Conservation (phyloP, 2,888 invertebrate genomes). For the Slavum lentiscoides region DNA sequence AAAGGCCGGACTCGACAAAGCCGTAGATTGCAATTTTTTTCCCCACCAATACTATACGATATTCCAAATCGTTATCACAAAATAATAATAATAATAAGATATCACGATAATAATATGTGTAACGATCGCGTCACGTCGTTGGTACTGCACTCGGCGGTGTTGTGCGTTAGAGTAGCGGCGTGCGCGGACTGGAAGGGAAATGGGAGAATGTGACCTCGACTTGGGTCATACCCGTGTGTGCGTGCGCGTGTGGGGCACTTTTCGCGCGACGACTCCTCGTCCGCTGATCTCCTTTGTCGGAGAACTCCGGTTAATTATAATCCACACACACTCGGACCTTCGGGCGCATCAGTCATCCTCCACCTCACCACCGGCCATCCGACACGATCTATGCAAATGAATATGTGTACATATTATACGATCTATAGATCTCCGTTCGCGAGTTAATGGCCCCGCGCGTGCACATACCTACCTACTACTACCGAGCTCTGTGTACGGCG, state of each 20-base stretch:
- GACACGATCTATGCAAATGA: constrained; percentile 50
- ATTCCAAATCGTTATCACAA: no score
- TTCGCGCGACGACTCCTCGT: constrained; percentile 30
- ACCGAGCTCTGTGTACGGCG: no score
- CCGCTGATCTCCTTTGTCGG: constrained; percentile 48
- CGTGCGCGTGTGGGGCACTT: neutral
- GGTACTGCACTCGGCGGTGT: no score
- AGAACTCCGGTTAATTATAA: constrained; percentile 49
- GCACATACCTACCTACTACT: no score
- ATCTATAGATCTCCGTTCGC: neutral
- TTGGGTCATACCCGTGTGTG: constrained; percentile 18
- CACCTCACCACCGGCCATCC: constrained; percentile 3
- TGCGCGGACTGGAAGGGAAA: neutral
- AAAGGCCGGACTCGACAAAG: no score
- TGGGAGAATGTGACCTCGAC: constrained; percentile 44
- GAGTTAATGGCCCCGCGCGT: constrained; percentile 39
- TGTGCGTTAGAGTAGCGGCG: no score
- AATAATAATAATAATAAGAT: neutral
- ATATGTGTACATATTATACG: neutral
- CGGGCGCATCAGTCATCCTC: constrained; percentile 42
- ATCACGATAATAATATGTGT: constrained; percentile 2
- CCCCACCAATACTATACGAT: no score
- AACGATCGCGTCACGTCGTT: neutral
- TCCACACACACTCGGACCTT: constrained; percentile 28
- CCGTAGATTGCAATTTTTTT: no score